Evolutionary conservation across 2,113 vertebrate genomes (phyloP).

Genomic region (Gopherus flavomarginatus): DNA sequence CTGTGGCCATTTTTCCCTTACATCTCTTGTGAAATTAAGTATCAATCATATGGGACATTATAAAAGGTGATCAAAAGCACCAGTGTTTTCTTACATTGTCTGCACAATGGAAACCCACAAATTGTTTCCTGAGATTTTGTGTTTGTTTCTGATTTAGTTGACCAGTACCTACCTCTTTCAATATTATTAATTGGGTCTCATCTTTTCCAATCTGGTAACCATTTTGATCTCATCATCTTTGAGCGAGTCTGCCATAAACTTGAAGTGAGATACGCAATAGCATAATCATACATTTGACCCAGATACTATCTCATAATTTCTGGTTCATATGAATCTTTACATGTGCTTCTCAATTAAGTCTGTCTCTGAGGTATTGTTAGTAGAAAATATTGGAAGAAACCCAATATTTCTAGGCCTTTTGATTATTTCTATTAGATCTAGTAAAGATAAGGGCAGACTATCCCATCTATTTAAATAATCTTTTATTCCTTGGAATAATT

Average conservation of each 20-base stretch:
- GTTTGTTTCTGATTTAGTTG: background rate
- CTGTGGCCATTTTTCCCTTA: background rate
- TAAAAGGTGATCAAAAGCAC: background rate
- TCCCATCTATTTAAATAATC: constrained; percentile 25
- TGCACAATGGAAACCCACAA: background rate
- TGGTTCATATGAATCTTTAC: background rate
- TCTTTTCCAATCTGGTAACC: background rate
- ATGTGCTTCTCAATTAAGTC: background rate
- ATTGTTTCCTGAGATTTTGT: background rate
- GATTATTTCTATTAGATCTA: constrained; percentile 5
- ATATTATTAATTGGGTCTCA: background rate
- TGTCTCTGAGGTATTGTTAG: background rate
- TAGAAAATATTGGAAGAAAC: constrained; percentile 17
- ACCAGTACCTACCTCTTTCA: background rate
- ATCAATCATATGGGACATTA: background rate
- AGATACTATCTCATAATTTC: background rate
- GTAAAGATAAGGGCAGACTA: constrained; percentile 1
- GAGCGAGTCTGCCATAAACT: background rate
- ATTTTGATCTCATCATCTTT: constrained; percentile 2
- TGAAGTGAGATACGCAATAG: background rate
- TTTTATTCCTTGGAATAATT: constrained; percentile 24
- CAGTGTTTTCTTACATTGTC: background rate
- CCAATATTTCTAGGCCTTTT: background rate
- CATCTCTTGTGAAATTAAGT: background rate
- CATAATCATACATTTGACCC: background rate